Evolutionary conservation across 2,113 vertebrate genomes (phyloP), one percentile per base, ranked within the genome.

Genomic region (Hystrix brachyura): DNA sequence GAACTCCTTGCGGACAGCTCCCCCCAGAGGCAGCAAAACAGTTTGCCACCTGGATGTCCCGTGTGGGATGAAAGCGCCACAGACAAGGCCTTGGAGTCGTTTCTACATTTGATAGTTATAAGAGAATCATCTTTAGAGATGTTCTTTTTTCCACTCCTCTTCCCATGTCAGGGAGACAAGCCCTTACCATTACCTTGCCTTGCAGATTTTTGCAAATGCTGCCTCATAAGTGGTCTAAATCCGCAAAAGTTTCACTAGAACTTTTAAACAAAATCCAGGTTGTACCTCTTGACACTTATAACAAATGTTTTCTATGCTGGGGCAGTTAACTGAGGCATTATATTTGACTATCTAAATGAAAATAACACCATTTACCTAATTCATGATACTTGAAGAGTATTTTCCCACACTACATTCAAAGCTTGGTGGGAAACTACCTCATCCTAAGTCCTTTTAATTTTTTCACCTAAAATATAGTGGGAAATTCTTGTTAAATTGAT

Each of bases 401-500:
- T 94, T 87, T 79, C n/a, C 64, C 13, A 76, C 14, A 32, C 19
- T 86, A 13, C 78, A 53, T 29, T 76, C 27, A 92, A 23, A 59
- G 86, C 43, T 62, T 95, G 62, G 57, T 88, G 65, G 93, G 94
- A 93, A 51, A 21, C 12, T 38, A 91, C 29, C 21, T 57, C 72
- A 84, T 46, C 23, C 8, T 53, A 95, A 88, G 88, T 59, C 10
- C 27, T 95, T 78, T 91, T 65, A 64, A 67, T 18, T 34, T 43
- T 85, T 81, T 97, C 55, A 64, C 43, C 48, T 67, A 96, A 83
- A 95, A 87, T 74, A 4, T 53, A 84, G 6, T 94, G 13, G 51
- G 64, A 83, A 79, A 84, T 67, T 88, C 55, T 67, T 84, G 38
- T 72, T 71, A 87, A 95, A 38, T 78, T 60, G 12, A 62, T 46